phyloP scores from a whole-genome alignment of 2,113 vertebrate species.

The Lepus timidus region DNA sequence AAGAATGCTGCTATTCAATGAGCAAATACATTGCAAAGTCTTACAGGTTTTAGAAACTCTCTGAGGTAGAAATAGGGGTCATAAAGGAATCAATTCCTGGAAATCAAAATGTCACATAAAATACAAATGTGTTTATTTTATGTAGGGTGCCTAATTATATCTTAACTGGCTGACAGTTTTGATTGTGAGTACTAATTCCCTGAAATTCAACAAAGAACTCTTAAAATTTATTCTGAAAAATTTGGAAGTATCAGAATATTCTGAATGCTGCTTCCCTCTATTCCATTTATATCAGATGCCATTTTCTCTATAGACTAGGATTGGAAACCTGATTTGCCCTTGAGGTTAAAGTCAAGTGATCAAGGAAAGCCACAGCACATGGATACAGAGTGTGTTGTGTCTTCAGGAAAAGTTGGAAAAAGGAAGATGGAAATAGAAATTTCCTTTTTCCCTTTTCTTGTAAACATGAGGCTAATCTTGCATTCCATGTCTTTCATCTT shows the following conservation, averaged over 20 bases:
- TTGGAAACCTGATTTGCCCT: constrained; percentile 26
- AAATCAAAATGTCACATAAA: constrained; percentile 16
- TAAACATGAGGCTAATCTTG: neutral
- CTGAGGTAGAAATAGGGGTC: neutral
- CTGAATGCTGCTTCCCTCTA: neutral
- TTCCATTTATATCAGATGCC: neutral
- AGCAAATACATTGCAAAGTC: neutral
- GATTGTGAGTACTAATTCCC: constrained; percentile 13
- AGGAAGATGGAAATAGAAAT: constrained; percentile 21
- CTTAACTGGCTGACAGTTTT: neutral
- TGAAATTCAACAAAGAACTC: neutral
- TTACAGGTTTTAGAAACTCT: constrained; percentile 1
- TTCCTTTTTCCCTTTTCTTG: neutral
- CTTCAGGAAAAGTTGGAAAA: neutral
- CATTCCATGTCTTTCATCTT: neutral
- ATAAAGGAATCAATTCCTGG: neutral
- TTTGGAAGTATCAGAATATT: constrained; percentile 2
- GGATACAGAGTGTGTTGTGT: neutral
- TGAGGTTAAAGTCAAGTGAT: neutral
- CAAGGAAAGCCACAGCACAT: neutral
- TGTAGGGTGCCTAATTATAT: constrained; percentile 27
- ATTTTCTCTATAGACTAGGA: constrained; percentile 23
- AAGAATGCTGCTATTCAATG: neutral
- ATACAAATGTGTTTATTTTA: constrained; percentile 1
- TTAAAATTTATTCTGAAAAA: constrained; percentile 28